phyloP scores from a whole-genome alignment of 2,797 vertebrate genomes.

The Sandelia bainsii region DNA sequence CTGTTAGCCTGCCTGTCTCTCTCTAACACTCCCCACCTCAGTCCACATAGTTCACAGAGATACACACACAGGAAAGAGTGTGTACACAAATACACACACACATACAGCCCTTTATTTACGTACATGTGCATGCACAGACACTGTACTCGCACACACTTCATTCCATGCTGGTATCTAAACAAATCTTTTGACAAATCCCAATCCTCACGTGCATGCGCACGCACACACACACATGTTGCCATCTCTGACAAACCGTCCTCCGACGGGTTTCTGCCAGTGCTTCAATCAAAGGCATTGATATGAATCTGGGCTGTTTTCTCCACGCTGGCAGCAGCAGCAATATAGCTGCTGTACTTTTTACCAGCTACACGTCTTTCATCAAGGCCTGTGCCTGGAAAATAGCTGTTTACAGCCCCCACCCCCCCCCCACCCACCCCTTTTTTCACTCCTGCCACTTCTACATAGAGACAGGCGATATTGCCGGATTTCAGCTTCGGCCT shows the following conservation, averaged over 20 bases:
- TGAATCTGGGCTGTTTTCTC: constrained; percentile 72
- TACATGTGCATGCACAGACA: constrained; percentile 29
- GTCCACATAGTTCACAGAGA: constrained; percentile 49
- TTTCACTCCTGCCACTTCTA: constrained; percentile 64
- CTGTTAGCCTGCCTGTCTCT: constrained; percentile 76
- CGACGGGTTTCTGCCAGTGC: constrained; percentile 60
- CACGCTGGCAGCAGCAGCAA: constrained; percentile 58
- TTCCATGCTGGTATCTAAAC: constrained; percentile 69
- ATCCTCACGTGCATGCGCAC: constrained; percentile 19
- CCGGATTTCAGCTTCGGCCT: constrained; percentile 72
- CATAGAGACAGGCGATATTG: constrained; percentile 63
- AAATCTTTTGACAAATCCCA: constrained; percentile 64
- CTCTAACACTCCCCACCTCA: constrained; percentile 64
- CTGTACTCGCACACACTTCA: constrained; percentile 44
- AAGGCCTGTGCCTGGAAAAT: constrained; percentile 58
- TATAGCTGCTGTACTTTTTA: constrained; percentile 70
- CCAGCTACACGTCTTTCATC: constrained; percentile 72
- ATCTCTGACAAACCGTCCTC: constrained; percentile 71
- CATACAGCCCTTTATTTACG: constrained; percentile 48
- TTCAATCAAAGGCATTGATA: constrained; percentile 79
- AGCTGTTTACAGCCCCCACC: constrained; percentile 60
- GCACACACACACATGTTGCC: constrained; percentile 63
- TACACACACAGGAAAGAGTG: constrained; percentile 24
- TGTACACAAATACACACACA: constrained; percentile 41
- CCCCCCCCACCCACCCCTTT: not conserved